Evolutionary conservation across 2,888 invertebrate genomes (phyloP), one percentile per base, ranked within the genome.

Genomic region (Lepeophtheirus nordmannii): DNA sequence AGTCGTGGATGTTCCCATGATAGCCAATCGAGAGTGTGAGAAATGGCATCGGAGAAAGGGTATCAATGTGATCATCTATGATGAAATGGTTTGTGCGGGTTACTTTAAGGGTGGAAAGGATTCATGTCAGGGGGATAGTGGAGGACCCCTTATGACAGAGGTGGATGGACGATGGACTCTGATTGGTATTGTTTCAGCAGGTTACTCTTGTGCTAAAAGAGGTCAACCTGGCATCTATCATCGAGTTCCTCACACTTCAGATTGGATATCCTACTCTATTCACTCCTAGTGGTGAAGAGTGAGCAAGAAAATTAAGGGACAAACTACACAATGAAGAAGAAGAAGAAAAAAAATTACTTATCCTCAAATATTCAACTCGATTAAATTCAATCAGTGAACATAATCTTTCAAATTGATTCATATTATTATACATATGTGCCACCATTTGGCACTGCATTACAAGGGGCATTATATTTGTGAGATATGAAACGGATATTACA

Each of bases 61-160:
- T 65, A 89, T 89, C 72, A 87, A 87, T 74, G 88, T 89, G 56
- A 86, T 90, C 17, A 92, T 92, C 73, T 90, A 91, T 76, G 90
- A 90, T 58, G 92, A 92, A 76, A 92, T 92, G 92, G 83, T 92
- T 76, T 92, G 92, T 74, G 91, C 92, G 0, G 92, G 92, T 2
- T 90, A 59, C 46, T 66, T 58, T 22, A 20, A 58, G 3, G 66
- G 66, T 12, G 66, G 66, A 8, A 66, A 66, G 46, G 66, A 66
- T 22, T 61, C 60, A 7, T 66, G 66, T 41, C 66, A 66, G 46
- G 66, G 66, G 10, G 66, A 66, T 58, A 46, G 53, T 20, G 66
- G 66, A 20, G 66, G 66, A n/a, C 66, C 66, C 22, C 60, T 92
- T 65, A 92, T 91, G 91, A 77, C 91, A 69, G 90, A 91, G 74